phyloP scores from a whole-genome alignment of 2,888 invertebrate genomes.

The Hypomecis atomaria region DNA sequence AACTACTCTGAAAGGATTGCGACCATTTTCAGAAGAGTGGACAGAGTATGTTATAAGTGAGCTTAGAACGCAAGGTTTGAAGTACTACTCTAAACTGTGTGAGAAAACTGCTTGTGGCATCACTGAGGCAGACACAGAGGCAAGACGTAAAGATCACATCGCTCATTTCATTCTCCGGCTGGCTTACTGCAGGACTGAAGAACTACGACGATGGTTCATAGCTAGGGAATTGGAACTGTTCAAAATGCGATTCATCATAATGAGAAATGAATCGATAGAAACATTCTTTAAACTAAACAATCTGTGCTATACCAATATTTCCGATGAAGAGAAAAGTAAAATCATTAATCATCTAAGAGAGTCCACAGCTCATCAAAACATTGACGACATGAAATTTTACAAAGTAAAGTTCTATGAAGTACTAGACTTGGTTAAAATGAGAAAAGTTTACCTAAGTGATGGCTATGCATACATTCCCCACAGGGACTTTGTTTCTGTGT shows the following conservation, averaged over 20 bases:
- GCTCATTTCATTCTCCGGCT: slow-evolving; percentile 97
- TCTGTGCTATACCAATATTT: slow-evolving; percentile 87
- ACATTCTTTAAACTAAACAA: slow-evolving; percentile 88
- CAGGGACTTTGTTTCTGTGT: slow-evolving; percentile 92
- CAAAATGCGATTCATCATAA: slow-evolving; percentile 88
- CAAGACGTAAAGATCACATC: slow-evolving; percentile 91
- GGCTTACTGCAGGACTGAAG: slow-evolving; percentile 95
- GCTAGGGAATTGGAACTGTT: slow-evolving; percentile 96
- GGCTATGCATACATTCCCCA: slow-evolving; percentile 96
- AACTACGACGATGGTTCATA: slow-evolving; percentile 94
- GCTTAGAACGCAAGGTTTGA: slow-evolving; percentile 87
- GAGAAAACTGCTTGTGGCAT: slow-evolving; percentile 82
- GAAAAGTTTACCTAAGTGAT: slow-evolving; percentile 90
- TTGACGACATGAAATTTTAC: slow-evolving; percentile 88
- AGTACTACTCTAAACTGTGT: slow-evolving; percentile 86
- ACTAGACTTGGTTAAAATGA: slow-evolving; percentile 90
- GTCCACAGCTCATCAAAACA: slow-evolving; percentile 84
- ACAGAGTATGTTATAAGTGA: slow-evolving; percentile 86
- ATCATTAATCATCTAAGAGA: slow-evolving; percentile 86
- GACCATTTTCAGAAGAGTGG: slow-evolving; percentile 87
- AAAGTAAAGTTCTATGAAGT: slow-evolving; percentile 95
- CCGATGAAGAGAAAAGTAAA: slow-evolving; percentile 87
- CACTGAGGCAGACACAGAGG: slow-evolving; percentile 86
- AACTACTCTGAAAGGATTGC: slow-evolving; percentile 85
- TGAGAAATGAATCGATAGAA: slow-evolving; percentile 86